A percentile compares a stretch with the other conserved stretches of the same genome.
These are phyloP conservation scores for Zeuzera pyrina DNA, from an alignment of 2,888 invertebrate species.

Conservation along the genomic window DNA sequence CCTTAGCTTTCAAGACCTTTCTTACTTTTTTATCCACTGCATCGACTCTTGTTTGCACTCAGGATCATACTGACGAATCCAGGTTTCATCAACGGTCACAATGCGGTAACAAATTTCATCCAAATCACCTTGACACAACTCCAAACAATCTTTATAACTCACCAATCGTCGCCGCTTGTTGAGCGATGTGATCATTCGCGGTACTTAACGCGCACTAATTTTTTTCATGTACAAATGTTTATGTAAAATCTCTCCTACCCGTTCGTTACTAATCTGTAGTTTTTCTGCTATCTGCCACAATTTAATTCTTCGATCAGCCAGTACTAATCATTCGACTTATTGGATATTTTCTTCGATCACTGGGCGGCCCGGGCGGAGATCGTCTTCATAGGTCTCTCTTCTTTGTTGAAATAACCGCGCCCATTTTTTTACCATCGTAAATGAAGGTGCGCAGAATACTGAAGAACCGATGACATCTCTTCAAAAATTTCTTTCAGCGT, in stretches of 20 bases:
- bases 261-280: neutral
- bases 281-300: too few species aligned
- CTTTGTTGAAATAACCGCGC: conserved; percentile 8
- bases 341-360: conserved; percentile 5
- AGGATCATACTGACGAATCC: neutral
- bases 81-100: neutral
- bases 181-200: neutral
- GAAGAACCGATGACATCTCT: too few species aligned
- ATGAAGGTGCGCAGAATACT: too few species aligned
- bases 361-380: conserved; percentile 2
- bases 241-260: too few species aligned
- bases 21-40: neutral
- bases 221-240: too few species aligned
- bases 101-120: too few species aligned
- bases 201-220: neutral
- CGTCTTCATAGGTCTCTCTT: conserved; percentile 6
- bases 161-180: neutral
- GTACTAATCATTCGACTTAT: conserved; percentile 3
- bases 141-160: neutral
- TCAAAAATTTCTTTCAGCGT: too few species aligned
- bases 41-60: neutral
- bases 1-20: neutral
- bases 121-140: too few species aligned
- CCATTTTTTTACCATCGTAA: too few species aligned
- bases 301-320: conserved; percentile 6